Evolutionary conservation across 2,888 invertebrate genomes (phyloP), one percentile per base, ranked within the genome.

Genomic region (Apotomis capreana): DNA sequence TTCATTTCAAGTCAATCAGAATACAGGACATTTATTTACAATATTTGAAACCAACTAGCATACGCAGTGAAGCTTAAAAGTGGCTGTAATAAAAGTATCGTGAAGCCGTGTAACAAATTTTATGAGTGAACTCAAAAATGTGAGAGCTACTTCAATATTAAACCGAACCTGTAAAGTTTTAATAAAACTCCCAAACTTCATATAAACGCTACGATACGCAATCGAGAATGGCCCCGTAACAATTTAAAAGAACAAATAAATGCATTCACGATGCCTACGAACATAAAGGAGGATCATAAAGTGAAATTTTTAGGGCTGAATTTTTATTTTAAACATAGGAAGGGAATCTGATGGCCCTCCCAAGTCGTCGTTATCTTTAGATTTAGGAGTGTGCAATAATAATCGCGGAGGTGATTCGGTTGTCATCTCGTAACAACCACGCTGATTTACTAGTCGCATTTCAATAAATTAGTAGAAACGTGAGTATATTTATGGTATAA

Each of bases 281-380:
- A 77, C 81, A 87, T 89, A 89, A 89, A 89, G 83, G 80, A 84
- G 82, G 81, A 82, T 83, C 87, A 86, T 89, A 89, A 90, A 91
- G 87, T 82, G 83, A 77, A 85, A 88, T 84, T 86, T 84, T 91
- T 88, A 88, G 86, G 87, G 89, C 90, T 87, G 89, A 91, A 92
- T 91, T 92, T 92, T 92, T 92, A 92, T 92, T 92, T 92, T 92
- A 92, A 92, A 92, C 92, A 92, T 92, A 89, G 92, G 81, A 87
- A 90, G 92, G 92, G 92, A 92, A 89, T 89, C 87, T 89, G 89
- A 91, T 90, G 89, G 90, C 88, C 83, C 89, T 87, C 87, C 87
- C 85, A 88, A 84, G 89, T 88, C 91, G 88, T 13, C 88, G 87
- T 89, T 91, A 89, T 87, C 87, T 87, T 86, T 84, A 90, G 90